phyloP scores from a whole-genome alignment of 2,888 invertebrate genomes.

The Xestia c-nigrum region DNA sequence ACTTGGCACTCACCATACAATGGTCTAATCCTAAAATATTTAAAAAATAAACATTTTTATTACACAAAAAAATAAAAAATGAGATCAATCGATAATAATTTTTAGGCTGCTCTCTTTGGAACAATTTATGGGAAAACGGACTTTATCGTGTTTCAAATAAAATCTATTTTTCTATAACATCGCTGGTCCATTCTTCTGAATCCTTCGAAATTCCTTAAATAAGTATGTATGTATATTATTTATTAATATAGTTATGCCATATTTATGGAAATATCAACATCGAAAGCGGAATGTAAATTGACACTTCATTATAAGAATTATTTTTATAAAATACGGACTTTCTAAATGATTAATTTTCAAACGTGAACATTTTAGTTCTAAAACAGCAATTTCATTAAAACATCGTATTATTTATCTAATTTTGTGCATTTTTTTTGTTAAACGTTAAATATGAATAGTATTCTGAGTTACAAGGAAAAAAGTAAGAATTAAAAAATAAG shows the following conservation, averaged over 20 bases:
- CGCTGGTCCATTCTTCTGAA: slow-evolving; percentile 77
- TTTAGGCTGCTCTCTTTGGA: slow-evolving; percentile 91
- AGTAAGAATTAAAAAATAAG: background rate
- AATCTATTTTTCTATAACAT: slow-evolving; percentile 72
- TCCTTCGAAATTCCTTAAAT: slow-evolving; percentile 63
- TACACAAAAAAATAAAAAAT: slow-evolving; percentile 86
- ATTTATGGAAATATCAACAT: slow-evolving; percentile 77
- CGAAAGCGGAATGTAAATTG: slow-evolving; percentile 87
- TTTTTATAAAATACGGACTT: slow-evolving; percentile 50
- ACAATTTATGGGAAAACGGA: slow-evolving; percentile 84
- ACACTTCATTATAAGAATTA: slow-evolving; percentile 64
- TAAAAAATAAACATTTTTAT: slow-evolving; percentile 88
- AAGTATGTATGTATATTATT: slow-evolving; percentile 49
- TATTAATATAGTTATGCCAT: slow-evolving; percentile 59
- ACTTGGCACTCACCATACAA: slow-evolving; percentile 85
- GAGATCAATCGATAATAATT: slow-evolving; percentile 90
- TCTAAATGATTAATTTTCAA: slow-evolving; percentile 17
- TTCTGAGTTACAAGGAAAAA: slow-evolving; percentile 22
- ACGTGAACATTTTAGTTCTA: slow-evolving; percentile 41
- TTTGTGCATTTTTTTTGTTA: slow-evolving; percentile 29
- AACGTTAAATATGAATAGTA: background rate
- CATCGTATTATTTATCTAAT: slow-evolving; percentile 1
- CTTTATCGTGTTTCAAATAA: slow-evolving; percentile 73
- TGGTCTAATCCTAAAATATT: slow-evolving; percentile 73
- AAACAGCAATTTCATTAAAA: slow-evolving; percentile 4